A percentile compares a stretch with the other conserved stretches of the same genome.
phyloP scores from a whole-genome alignment of 1,140 invertebrate genomes.

The Leptinotarsa defecta region DNA sequence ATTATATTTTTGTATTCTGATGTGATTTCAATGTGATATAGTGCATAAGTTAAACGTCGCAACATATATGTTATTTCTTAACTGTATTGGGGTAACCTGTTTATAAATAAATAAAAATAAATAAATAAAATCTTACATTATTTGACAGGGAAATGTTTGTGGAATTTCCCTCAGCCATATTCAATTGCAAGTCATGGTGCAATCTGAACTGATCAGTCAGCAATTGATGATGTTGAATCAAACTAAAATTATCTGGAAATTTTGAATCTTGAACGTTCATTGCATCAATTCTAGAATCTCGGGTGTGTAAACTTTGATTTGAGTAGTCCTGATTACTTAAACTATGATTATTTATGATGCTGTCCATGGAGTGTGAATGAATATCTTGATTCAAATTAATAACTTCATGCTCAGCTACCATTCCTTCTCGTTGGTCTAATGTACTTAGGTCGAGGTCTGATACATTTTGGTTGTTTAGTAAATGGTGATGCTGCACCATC shows the following conservation, averaged over 20 bases:
- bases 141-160: constrained; percentile 13
- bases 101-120: too few relatives aligned
- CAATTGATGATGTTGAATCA: constrained; percentile 45
- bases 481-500: constrained; percentile 48
- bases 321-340: constrained; percentile 47
- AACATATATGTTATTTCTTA: too few relatives aligned
- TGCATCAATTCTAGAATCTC: constrained; percentile 36
- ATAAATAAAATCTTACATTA: constrained; percentile 25
- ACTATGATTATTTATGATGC: constrained; percentile 48
- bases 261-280: constrained; percentile 28
- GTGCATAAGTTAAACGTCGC: too few relatives aligned
- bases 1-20: too few relatives aligned
- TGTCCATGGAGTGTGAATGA: constrained; percentile 45
- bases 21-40: too few relatives aligned
- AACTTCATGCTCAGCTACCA: constrained; percentile 47
- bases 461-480: constrained; percentile 42
- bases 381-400: constrained; percentile 42
- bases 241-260: constrained; percentile 35
- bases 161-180: constrained; percentile 26
- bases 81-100: too few relatives aligned
- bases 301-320: constrained; percentile 46
- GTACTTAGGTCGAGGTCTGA: constrained; percentile 47
- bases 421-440: constrained; percentile 43
- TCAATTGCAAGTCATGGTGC: constrained; percentile 38
- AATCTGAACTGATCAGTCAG: constrained; percentile 43